phyloP scores from a whole-genome alignment of 2,797 vertebrate genomes.

The Chromis chromis region DNA sequence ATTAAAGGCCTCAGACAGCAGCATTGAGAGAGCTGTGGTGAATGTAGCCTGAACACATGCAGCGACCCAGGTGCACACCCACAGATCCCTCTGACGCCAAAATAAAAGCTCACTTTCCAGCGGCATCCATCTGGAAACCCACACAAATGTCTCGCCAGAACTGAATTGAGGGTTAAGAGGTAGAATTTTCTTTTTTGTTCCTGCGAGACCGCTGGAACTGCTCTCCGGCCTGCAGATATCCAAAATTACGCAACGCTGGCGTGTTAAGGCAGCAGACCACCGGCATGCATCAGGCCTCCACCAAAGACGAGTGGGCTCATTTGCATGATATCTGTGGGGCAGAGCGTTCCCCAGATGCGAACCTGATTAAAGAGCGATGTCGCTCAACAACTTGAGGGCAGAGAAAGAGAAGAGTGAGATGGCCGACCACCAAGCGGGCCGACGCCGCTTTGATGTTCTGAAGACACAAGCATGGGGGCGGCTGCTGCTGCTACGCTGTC shows the following conservation, averaged over 20 bases:
- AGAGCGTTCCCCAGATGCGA: conserved; percentile 63
- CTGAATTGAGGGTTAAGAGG: conserved; percentile 30
- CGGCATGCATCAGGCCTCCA: conserved; percentile 32
- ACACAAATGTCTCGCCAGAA: conserved; percentile 30
- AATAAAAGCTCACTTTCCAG: conserved; percentile 27
- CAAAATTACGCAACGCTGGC: conserved; percentile 11
- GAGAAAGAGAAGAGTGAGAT: conserved; percentile 49
- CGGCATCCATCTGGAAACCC: conserved; percentile 44
- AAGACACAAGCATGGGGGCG: conserved; percentile 42
- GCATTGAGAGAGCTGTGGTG: background rate
- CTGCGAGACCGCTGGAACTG: conserved; percentile 11
- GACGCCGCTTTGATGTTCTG: conserved; percentile 66
- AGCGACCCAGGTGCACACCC: conserved; percentile 29
- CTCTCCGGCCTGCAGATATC: conserved; percentile 18
- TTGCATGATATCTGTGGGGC: conserved; percentile 71
- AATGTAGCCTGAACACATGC: background rate
- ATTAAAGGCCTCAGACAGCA: background rate
- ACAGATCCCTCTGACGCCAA: conserved; percentile 30
- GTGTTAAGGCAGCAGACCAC: conserved; percentile 40
- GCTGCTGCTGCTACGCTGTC: conserved; percentile 47
- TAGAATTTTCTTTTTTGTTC: conserved; percentile 1
- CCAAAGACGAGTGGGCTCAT: conserved; percentile 48
- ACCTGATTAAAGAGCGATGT: conserved; percentile 77
- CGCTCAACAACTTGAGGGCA: conserved; percentile 64
- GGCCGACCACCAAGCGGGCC: conserved; percentile 61